Percentiles rank a stretch among this genome's conserved stretches.
phyloP scores from a whole-genome alignment of 2,888 invertebrate species.

The Steromphala cineraria region DNA sequence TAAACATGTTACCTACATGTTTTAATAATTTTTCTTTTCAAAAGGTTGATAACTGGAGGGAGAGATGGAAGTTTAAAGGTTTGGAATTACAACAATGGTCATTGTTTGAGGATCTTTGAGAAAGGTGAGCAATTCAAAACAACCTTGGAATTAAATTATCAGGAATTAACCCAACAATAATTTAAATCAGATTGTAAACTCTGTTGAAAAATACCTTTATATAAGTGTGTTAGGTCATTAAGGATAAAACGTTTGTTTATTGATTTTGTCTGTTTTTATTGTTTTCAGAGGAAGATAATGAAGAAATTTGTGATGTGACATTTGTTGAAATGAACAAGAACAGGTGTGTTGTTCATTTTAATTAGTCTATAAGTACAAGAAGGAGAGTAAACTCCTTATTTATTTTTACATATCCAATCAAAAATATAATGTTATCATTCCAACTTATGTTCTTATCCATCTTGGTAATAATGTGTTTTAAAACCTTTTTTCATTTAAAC shows the following conservation, averaged over 20 bases:
- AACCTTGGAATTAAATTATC: background rate
- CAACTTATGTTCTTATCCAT: background rate
- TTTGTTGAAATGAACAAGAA: conserved; percentile 75
- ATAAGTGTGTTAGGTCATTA: too few species aligned
- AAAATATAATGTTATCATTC: background rate
- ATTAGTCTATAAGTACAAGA: background rate
- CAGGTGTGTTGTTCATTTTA: conserved; percentile 48
- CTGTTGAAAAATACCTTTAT: background rate
- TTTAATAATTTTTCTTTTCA: too few species aligned
- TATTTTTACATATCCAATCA: background rate
- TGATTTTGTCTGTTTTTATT: background rate
- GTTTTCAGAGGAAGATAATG: conserved; percentile 65
- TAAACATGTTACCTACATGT: too few species aligned
- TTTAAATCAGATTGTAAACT: background rate
- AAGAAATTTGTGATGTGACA: conserved; percentile 72
- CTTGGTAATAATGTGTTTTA: background rate
- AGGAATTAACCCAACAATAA: background rate
- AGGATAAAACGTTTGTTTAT: too few species aligned
- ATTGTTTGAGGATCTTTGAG: conserved; percentile 70
- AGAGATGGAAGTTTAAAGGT: conserved; percentile 73
- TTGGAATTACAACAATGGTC: conserved; percentile 76
- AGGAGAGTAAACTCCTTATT: too few species aligned
- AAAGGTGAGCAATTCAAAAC: conserved; percentile 44
- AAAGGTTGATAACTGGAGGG: conserved; percentile 74
- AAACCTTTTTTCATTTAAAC: background rate